Percentiles rank a stretch among this genome's conserved stretches.
Conservation (phyloP, 2,797 vertebrate species). For the Gallinago stenura region DNA sequence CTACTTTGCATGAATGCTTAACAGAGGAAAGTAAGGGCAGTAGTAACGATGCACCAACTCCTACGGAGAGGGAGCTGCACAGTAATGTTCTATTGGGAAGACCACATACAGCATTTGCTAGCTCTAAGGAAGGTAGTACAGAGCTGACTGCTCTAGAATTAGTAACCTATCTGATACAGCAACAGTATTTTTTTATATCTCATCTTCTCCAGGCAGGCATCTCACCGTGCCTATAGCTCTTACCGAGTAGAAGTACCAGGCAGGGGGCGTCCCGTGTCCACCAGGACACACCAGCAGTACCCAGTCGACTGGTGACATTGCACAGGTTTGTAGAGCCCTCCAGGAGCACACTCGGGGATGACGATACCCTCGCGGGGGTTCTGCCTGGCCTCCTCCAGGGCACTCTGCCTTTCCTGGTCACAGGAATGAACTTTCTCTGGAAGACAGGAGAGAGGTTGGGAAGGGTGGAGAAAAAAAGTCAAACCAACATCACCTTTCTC, state of each 20-base stretch:
- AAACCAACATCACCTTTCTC: background rate
- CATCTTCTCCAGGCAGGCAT: background rate
- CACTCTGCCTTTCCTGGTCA: slow-evolving; percentile 95
- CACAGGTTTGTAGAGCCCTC: slow-evolving; percentile 93
- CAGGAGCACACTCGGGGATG: slow-evolving; percentile 92
- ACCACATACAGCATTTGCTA: background rate
- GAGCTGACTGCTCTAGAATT: background rate
- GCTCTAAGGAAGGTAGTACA: background rate
- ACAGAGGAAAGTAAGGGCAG: background rate
- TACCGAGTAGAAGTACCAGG: slow-evolving; percentile 96
- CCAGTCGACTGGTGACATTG: slow-evolving; percentile 98
- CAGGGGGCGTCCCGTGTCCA: slow-evolving; percentile 95
- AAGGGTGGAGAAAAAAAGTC: background rate
- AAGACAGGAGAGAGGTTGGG: slow-evolving; percentile 22
- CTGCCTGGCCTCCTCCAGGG: slow-evolving; percentile 90
- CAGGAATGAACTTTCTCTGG: slow-evolving; percentile 96
- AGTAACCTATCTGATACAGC: background rate
- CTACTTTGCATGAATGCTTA: background rate
- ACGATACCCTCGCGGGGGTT: slow-evolving; percentile 91
- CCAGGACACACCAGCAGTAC: slow-evolving; percentile 98
- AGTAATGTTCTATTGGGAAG: background rate
- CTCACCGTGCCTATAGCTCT: background rate
- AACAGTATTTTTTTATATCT: background rate
- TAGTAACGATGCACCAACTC: background rate
- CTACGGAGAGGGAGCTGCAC: background rate